Conservation (phyloP, 2,888 invertebrate genomes). For the Bellardia bayeri region DNA sequence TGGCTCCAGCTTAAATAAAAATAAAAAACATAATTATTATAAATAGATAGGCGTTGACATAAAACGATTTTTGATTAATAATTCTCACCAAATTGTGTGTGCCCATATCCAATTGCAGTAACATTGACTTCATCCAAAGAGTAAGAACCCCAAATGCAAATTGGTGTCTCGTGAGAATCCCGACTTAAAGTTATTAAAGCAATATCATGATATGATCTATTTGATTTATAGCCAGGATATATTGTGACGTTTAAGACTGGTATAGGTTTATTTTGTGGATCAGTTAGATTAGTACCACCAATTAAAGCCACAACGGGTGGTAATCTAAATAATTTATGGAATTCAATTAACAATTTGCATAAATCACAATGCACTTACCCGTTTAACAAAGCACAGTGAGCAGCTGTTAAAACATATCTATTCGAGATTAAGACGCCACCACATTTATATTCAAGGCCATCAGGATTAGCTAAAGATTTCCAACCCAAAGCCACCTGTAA, state of each 20-base stretch:
- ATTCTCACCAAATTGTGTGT: slow-evolving; percentile 81
- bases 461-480: slow-evolving; percentile 22
- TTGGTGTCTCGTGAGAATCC: background rate
- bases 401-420: slow-evolving; percentile 68
- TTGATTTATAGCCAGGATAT: slow-evolving; percentile 62
- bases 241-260: slow-evolving; percentile 52
- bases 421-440: slow-evolving; percentile 68
- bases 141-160: slow-evolving; percentile 81
- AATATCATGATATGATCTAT: slow-evolving; percentile 71
- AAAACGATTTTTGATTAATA: background rate
- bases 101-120: slow-evolving; percentile 87
- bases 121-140: slow-evolving; percentile 80
- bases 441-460: slow-evolving; percentile 67
- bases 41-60: background rate
- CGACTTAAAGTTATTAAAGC: slow-evolving; percentile 62
- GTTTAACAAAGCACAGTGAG: slow-evolving; percentile 66
- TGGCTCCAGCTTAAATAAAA: slow-evolving; percentile 62
- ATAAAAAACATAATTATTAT: background rate
- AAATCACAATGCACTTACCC: slow-evolving; percentile 56
- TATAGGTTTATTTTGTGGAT: slow-evolving; percentile 24
- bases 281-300: slow-evolving; percentile 69
- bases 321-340: slow-evolving; percentile 25
- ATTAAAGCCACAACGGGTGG: slow-evolving; percentile 64
- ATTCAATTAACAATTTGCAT: background rate
- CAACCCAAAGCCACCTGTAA: slow-evolving; percentile 71